phyloP scores from a whole-genome alignment of 2,113 vertebrate species.

The Microcebus griseorufus region DNA sequence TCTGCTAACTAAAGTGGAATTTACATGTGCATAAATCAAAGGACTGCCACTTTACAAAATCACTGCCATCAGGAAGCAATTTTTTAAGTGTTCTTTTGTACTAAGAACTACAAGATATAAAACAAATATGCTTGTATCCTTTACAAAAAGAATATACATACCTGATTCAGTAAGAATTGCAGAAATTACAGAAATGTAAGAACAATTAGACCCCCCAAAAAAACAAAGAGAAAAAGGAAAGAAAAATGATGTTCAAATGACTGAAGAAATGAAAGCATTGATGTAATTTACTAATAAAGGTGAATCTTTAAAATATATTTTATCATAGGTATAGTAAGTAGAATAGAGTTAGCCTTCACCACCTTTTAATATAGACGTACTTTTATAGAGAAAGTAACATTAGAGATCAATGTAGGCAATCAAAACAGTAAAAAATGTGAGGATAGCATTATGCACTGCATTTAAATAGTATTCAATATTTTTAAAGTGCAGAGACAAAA shows the following conservation, averaged over 20 bases:
- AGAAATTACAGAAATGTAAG: not conserved
- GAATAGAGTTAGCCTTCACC: not conserved
- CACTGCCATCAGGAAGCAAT: conserved; percentile 20
- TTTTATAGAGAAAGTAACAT: not conserved
- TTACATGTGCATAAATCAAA: conserved; percentile 35
- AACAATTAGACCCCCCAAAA: not conserved
- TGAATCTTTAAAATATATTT: not conserved
- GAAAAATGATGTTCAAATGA: not conserved
- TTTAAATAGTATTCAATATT: not conserved
- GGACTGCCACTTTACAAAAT: conserved; percentile 28
- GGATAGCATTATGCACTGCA: not conserved
- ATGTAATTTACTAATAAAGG: not conserved
- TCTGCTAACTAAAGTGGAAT: conserved; percentile 16
- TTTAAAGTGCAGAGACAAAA: not conserved
- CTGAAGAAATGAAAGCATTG: not conserved
- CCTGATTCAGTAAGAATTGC: not conserved
- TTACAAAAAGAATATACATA: not conserved
- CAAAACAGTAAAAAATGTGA: not conserved
- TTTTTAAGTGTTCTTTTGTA: conserved; percentile 1
- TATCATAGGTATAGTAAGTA: not conserved
- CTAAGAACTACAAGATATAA: not conserved
- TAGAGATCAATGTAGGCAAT: not conserved
- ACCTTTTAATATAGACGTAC: not conserved
- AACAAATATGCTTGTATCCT: not conserved
- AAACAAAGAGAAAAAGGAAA: not conserved